Evolutionary conservation across 2,888 invertebrate genomes (phyloP), one percentile per base, ranked within the genome.

Genomic region (Odontothrips loti): DNA sequence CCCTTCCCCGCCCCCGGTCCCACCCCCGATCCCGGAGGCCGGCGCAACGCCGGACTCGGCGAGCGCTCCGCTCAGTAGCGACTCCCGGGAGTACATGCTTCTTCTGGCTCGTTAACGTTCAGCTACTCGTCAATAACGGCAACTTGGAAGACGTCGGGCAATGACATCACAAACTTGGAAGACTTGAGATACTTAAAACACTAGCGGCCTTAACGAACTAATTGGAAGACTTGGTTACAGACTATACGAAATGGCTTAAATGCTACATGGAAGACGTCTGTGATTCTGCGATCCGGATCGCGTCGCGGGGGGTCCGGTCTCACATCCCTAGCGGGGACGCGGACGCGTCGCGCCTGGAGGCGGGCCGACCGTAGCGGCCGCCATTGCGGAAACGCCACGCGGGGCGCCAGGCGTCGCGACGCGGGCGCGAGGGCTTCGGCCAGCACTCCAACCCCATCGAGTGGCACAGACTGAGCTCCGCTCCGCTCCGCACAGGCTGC

Each of bases 1-100:
- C 85, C 91, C 91, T 23, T 68, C 68, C 88, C 87, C 89, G 87
- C 84, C 87, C 87, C 78, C 87, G 58, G 34, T 88, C 87, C n/a
- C 34, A 43, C 34, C 34, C 34, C 34, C 34, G 3, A 6, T 2
- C 34, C 34, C 34, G 34, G 34, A 43, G 34, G 34, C 34, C 34
- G 34, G 34, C 34, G 3, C 34, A 43, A 43, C 34, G 88, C 87
- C 89, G 87, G 84, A 87, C 87, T 79, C 87, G 85, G 79, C 86
- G 86, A 58, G 58, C 20, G 58, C 58, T 17, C 58, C 58, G 58
- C 58, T 58, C 58, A 82, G 86, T 83, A 88, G 87, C 88, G 88
- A 88, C 88, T 85, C 85, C 87, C 89, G 86, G 88, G 88, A 84
- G 51, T 86, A 85, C 86, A 87, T 87, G 8, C 6, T 12, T 27